Evolutionary conservation across 1,140 invertebrate genomes (phyloP).

Genomic region (Drosophila nigrodunni): DNA sequence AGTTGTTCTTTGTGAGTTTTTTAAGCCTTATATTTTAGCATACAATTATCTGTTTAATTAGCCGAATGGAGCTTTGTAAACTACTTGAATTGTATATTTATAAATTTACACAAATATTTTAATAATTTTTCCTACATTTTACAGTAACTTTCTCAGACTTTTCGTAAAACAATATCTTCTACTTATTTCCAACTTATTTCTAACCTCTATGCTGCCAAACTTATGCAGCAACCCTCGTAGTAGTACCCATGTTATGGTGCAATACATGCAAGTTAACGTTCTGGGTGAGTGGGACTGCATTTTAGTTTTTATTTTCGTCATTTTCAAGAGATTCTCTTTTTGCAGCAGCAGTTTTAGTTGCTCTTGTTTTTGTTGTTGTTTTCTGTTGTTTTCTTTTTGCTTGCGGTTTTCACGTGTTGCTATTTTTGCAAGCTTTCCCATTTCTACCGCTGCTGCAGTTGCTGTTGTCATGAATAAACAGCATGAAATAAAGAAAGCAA

Average conservation of each 20-base stretch:
- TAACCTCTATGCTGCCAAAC: neutral
- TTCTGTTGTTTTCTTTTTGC: constrained; percentile 14
- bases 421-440: constrained; percentile 64
- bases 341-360: constrained; percentile 7
- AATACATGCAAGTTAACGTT: constrained; percentile 49
- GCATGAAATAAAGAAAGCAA: constrained; percentile 36
- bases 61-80: too few relatives aligned
- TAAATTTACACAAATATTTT: too few relatives aligned
- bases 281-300: constrained; percentile 56
- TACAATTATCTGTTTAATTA: neutral
- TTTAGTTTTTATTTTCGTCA: constrained; percentile 74
- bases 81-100: too few relatives aligned
- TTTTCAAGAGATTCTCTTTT: constrained; percentile 62
- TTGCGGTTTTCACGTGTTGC: constrained; percentile 78
- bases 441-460: constrained; percentile 39
- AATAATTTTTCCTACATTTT: too few relatives aligned
- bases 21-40: neutral
- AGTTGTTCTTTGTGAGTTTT: neutral
- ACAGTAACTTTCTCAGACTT: too few relatives aligned
- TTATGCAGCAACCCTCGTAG: constrained; percentile 21
- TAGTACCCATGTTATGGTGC: constrained; percentile 22
- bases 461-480: constrained; percentile 66
- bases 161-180: neutral
- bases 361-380: constrained; percentile 18
- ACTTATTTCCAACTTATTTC: neutral